Conservation (phyloP, 2,797 vertebrate genomes). For the Thripadectes ignobilis region DNA sequence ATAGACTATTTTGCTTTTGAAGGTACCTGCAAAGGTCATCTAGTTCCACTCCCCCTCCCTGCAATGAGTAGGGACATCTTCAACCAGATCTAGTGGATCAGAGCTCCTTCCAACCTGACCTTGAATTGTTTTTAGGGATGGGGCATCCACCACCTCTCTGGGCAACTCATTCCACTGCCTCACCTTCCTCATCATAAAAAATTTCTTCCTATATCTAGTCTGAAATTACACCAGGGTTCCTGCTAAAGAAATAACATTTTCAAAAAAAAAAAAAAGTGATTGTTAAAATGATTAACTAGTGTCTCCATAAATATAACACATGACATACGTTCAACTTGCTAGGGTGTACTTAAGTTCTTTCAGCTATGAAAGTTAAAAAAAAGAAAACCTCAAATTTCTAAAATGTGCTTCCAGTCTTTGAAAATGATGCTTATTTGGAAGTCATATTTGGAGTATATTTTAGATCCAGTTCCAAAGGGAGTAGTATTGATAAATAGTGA, state of each 20-base stretch:
- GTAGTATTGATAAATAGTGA: not conserved
- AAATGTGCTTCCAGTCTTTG: not conserved
- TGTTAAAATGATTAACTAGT: not conserved
- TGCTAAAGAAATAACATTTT: not conserved
- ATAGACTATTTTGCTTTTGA: not conserved
- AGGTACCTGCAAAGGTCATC: not conserved
- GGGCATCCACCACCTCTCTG: not conserved
- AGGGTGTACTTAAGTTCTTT: not conserved
- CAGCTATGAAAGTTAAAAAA: not conserved
- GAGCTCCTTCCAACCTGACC: not conserved
- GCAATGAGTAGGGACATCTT: not conserved
- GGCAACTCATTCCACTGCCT: not conserved
- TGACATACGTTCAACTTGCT: not conserved
- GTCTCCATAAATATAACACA: not conserved
- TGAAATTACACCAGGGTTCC: not conserved
- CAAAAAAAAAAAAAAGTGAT: not conserved
- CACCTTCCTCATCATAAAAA: not conserved
- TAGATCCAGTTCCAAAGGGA: not conserved
- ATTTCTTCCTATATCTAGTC: not conserved
- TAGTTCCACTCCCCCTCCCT: accelerated
- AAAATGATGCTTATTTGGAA: not conserved
- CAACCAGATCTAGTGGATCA: not conserved
- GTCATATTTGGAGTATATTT: not conserved
- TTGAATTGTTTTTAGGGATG: not conserved
- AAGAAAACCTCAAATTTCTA: not conserved